These are phyloP conservation scores for Sebastes steindachneri DNA, from an alignment of 2,797 vertebrate species.

Conservation along the genomic window DNA sequence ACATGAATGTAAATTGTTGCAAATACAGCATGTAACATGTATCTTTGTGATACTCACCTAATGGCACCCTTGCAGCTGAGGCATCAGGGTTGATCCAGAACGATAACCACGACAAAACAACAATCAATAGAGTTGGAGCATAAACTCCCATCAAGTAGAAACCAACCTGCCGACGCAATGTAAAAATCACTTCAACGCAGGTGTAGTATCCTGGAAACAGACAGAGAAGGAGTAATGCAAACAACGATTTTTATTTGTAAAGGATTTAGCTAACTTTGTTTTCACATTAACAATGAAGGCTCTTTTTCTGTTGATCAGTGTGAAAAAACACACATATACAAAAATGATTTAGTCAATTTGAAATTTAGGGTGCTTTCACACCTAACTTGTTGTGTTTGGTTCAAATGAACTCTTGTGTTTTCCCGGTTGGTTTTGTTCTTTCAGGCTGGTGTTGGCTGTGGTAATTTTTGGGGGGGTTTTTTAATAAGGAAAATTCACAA, in stretches of 20 bases:
- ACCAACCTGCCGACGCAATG: conserved; percentile 93
- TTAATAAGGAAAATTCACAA: neutral
- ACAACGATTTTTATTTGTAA: neutral
- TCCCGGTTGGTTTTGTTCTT: too few species aligned
- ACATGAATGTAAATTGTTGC: neutral
- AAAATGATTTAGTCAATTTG: too few species aligned
- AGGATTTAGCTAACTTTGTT: neutral
- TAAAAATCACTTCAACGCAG: conserved; percentile 98
- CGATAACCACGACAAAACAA: conserved; percentile 96
- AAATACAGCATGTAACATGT: neutral
- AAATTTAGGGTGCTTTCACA: neutral
- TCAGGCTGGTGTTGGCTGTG: neutral
- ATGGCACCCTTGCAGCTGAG: conserved; percentile 94
- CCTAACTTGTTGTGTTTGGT: neutral
- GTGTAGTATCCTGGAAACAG: conserved; percentile 91
- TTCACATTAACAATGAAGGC: neutral
- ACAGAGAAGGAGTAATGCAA: neutral
- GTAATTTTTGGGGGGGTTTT: neutral
- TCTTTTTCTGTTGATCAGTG: neutral
- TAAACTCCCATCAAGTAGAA: conserved; percentile 99
- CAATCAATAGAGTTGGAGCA: conserved; percentile 93
- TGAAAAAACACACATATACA: neutral
- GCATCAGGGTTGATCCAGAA: conserved; percentile 99
- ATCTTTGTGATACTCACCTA: conserved; percentile 82
- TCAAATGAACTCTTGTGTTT: neutral